Evolutionary conservation across 37 sponge, comb jelly and placozoan species (phyloP), one percentile per base, ranked within the genome.

Genomic region (Oscarella lobularis): DNA sequence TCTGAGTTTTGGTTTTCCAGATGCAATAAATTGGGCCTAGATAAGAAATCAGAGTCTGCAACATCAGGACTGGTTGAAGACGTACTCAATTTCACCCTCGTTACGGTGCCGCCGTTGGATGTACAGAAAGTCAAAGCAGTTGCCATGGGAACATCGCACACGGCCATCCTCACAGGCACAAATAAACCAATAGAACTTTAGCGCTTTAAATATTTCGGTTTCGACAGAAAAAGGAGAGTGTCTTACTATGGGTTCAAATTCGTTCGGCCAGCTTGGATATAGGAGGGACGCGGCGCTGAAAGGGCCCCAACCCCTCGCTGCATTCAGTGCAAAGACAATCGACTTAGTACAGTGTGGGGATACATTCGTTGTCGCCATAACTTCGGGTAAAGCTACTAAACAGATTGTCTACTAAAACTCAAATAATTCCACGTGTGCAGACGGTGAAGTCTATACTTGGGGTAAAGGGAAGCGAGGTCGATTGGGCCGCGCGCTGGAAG

Each of bases 321-420:
- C 79, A 4, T 66, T 86, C 2, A 3, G 33, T 2, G 72, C 37
- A 3, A 29, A 78, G 41, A 48, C 79, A 1, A 73, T 91, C 1
- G 41, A 39, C 0, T 41, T 41, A n/a, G 81, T 91, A 1, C 55
- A 81, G 0, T 91, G 92, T 80, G 92, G 92, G 0, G 92, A 91
- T 39, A 66, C 69, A 67, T 91, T 76, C 74, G 85, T 86, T 27
- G 79, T 82, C 9, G 89, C 81, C 4, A 41, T 76, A 37, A 79
- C 76, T 67, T 60, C 48, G 77, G 86, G 92, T 91, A 5, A 33
- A 73, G 20, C 14, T 27, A 48, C 60, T 48, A 48, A 5, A 68
- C 71, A 68, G 6, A 5, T 68, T n/a, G n/a, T n/a, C n/a, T n/a
- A n/a, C n/a, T n/a, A n/a, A n/a, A n/a, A n/a, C n/a, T n/a, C n/a